A percentile compares a stretch with the other conserved stretches of the same genome.
Conservation (phyloP, 2,888 invertebrate genomes). For the Panorpa germanica region DNA sequence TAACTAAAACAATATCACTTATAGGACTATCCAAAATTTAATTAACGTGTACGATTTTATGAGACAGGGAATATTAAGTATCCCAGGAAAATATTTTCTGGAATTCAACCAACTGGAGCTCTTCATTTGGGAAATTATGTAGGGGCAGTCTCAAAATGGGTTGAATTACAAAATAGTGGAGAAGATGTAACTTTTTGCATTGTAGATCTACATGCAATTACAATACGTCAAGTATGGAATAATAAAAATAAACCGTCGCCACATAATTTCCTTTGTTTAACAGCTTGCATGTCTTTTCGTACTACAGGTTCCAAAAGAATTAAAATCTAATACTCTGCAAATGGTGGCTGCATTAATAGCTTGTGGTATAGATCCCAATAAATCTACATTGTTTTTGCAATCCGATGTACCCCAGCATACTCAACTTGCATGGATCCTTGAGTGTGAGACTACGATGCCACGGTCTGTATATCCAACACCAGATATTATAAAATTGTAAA, state of each 20-base stretch:
- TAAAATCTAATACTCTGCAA: slow-evolving; percentile 48
- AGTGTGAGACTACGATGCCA: slow-evolving; percentile 66
- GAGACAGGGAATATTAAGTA: slow-evolving; percentile 18
- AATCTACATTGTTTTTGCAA: slow-evolving; percentile 72
- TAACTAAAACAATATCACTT: no score
- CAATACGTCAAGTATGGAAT: slow-evolving; percentile 54
- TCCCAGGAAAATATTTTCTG: slow-evolving; percentile 61
- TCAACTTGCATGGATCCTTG: slow-evolving; percentile 75
- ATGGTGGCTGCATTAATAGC: slow-evolving; percentile 75
- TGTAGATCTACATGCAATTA: slow-evolving; percentile 87
- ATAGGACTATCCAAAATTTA: no score
- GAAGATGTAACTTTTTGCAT: slow-evolving; percentile 62
- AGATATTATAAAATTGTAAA: neutral
- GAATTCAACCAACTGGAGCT: slow-evolving; percentile 89
- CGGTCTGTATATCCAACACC: slow-evolving; percentile 17
- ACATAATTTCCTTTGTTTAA: slow-evolving; percentile 3
- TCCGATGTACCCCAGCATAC: slow-evolving; percentile 71
- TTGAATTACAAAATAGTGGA: slow-evolving; percentile 52
- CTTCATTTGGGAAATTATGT: slow-evolving; percentile 95
- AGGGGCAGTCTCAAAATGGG: slow-evolving; percentile 79
- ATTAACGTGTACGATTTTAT: no score
- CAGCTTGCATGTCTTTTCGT: slow-evolving; percentile 9
- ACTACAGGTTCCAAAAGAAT: slow-evolving; percentile 34
- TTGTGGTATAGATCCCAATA: slow-evolving; percentile 72
- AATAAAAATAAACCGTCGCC: slow-evolving; percentile 4